Evolutionary conservation across 2,888 invertebrate species (phyloP), one percentile per base, ranked within the genome.

Genomic region (Leptura quadrifasciata): DNA sequence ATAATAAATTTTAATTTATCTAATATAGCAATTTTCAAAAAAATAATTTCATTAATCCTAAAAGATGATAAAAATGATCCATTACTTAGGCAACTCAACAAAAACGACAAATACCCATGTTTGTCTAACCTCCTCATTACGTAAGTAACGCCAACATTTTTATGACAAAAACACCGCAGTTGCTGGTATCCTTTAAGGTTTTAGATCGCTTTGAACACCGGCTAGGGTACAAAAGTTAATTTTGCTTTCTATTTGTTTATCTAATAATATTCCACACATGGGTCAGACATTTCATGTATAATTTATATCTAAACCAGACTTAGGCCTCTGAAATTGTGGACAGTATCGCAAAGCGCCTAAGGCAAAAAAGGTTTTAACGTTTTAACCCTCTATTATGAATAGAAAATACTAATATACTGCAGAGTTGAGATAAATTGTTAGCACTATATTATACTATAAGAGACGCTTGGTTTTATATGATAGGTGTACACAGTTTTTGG

Each of bases 331-430:
- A 58, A 24, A n/a, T n/a, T 47, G 47, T 47, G n/a, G 58, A 58
- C 21, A 58, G 27, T 58, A 24, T 58, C 58, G 5, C 27, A 27
- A 21, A 27, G 58, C 58, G 6, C 12, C 6, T 27, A 21, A 58
- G 21, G 58, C 58, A 58, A 58, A 58, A 58, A 58, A 47, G 47
- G 58, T 58, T 58, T 58, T n/a, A 47, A 47, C 47, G 58, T 58
- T 58, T 58, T n/a, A 47, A 47, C 47, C 47, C n/a, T 47, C 47
- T 47, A 47, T 47, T 47, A 47, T 47, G 47, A 47, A 47, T 47
- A 47, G 47, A 47, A 47, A 47, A 47, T 47, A n/a, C 39, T 47
- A 47, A 47, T 47, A 47, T 47, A 47, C 15, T n/a, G 15, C 15
- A 6, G n/a, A 47, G n/a, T 4, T 12, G 47, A 47, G n/a, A 47